Evolutionary conservation across 2,113 vertebrate genomes (phyloP).

Genomic region (Athene noctua): DNA sequence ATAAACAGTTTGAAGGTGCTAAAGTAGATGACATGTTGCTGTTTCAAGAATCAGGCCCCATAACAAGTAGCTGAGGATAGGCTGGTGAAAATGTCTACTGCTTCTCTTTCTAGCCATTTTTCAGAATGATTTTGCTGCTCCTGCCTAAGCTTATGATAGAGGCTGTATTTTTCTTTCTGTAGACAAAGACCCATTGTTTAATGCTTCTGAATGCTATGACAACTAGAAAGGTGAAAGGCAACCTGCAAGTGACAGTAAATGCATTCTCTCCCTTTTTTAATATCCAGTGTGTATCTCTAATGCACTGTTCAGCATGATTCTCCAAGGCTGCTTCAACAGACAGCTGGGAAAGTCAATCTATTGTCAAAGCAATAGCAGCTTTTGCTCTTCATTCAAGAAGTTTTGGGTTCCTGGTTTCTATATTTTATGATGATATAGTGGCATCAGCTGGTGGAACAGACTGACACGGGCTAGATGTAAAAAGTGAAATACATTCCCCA

Average conservation of each 20-base stretch:
- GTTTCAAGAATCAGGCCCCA: background rate
- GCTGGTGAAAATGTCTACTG: background rate
- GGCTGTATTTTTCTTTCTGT: background rate
- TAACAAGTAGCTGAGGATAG: background rate
- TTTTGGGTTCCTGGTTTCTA: background rate
- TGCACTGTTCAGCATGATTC: background rate
- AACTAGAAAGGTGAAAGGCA: background rate
- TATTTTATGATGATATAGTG: background rate
- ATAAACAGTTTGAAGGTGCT: background rate
- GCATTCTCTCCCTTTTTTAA: background rate
- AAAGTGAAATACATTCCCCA: background rate
- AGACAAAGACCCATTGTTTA: background rate
- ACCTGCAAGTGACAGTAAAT: background rate
- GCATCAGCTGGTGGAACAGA: background rate
- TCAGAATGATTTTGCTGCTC: background rate
- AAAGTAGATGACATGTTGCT: background rate
- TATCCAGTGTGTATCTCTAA: background rate
- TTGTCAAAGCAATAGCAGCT: background rate
- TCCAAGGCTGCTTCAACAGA: background rate
- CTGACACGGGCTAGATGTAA: background rate
- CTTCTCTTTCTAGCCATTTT: background rate
- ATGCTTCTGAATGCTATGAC: conserved; percentile 9
- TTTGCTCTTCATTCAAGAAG: background rate
- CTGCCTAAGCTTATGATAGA: background rate
- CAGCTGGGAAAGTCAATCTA: background rate